phyloP scores from a whole-genome alignment of 2,797 vertebrate species.

The Vespertilio murinus region DNA sequence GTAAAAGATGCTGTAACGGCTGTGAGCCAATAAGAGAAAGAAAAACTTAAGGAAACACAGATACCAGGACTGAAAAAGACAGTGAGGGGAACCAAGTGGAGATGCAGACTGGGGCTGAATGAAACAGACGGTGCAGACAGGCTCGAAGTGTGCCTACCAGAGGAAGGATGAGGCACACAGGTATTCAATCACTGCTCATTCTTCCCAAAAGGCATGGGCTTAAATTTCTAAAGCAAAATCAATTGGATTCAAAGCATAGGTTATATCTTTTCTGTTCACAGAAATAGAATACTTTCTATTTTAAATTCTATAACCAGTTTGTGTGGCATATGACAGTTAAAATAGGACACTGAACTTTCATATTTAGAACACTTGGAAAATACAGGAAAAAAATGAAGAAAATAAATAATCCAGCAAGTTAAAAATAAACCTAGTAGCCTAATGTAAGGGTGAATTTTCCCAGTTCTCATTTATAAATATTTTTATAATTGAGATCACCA shows the following conservation, averaged over 20 bases:
- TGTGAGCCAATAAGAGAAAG: not conserved
- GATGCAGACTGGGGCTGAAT: not conserved
- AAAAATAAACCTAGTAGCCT: not conserved
- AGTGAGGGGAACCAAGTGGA: not conserved
- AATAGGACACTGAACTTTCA: conserved; percentile 9
- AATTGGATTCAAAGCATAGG: not conserved
- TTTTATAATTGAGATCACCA: not conserved
- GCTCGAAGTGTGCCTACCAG: not conserved
- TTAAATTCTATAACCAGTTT: not conserved
- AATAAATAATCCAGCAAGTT: not conserved
- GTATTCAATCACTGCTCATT: not conserved
- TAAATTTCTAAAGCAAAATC: conserved; percentile 46
- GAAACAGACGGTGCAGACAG: not conserved
- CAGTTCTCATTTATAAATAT: not conserved
- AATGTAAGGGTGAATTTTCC: not conserved
- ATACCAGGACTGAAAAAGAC: not conserved
- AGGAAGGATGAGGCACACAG: not conserved
- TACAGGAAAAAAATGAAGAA: not conserved
- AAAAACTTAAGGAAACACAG: not conserved
- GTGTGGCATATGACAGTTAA: not conserved
- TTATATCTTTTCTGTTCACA: not conserved
- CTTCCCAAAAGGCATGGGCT: not conserved
- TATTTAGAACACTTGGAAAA: conserved; percentile 31
- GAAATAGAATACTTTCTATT: not conserved
- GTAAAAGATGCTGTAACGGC: not conserved